Conservation (phyloP, 2,888 invertebrate genomes). For the Carpatolechia fugitivella region DNA sequence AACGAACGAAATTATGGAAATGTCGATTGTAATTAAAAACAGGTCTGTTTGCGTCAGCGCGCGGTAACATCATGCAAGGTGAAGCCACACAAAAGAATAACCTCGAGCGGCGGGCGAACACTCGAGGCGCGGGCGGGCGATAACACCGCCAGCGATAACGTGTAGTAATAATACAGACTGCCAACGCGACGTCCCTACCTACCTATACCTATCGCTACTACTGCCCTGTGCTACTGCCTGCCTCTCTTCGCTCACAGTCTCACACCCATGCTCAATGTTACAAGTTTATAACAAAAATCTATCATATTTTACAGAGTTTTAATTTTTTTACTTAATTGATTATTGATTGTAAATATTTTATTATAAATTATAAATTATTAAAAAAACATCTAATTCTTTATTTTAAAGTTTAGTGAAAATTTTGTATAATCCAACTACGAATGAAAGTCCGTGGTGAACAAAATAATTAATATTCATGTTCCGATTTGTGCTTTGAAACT, state of each 20-base stretch:
- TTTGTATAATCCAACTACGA: conserved; percentile 37
- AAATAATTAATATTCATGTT: conserved; percentile 20
- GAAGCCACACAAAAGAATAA: conserved; percentile 62
- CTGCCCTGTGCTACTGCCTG: conserved; percentile 65
- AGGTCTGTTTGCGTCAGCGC: conserved; percentile 10
- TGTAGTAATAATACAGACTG: conserved; percentile 56
- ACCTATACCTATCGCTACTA: conserved; percentile 72
- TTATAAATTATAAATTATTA: neutral
- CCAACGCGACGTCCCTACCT: conserved; percentile 74
- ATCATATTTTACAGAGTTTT: neutral
- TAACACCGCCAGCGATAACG: conserved; percentile 64
- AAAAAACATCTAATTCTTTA: neutral
- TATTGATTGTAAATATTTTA: neutral
- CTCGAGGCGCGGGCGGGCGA: conserved; percentile 44
- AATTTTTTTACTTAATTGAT: neutral
- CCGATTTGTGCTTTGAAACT: conserved; percentile 16
- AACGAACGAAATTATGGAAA: neutral
- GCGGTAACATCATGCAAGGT: conserved; percentile 50
- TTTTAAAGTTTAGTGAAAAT: neutral
- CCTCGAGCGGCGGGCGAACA: conserved; percentile 43
- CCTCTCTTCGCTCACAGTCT: conserved; percentile 43
- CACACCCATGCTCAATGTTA: conserved; percentile 69
- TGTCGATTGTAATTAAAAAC: conserved; percentile 31
- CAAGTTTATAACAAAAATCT: conserved; percentile 24
- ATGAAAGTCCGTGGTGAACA: conserved; percentile 20